Evolutionary conservation across 2,888 invertebrate genomes (phyloP), one percentile per base, ranked within the genome.

Genomic region (Allolobophora icterica): DNA sequence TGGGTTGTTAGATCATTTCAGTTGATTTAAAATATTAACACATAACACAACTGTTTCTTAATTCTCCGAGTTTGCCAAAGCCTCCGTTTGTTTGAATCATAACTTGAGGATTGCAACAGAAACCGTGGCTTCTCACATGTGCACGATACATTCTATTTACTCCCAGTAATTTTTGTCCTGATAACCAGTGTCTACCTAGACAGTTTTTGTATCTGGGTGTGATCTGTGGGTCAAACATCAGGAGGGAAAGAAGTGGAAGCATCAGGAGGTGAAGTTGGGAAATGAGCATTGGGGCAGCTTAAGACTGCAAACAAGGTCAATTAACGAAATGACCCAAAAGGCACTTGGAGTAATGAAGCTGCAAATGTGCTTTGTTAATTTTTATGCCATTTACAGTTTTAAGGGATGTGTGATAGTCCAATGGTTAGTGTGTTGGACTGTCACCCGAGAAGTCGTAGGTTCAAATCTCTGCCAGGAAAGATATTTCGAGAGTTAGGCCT

Each of bases 1-100:
- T 71, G 71, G 71, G 71, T 71, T 71, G 71, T 71, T 71, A 71
- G 71, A 71, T 71, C n/a, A 71, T n/a, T 71, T 71, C 71, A 71
- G 71, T 71, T 71, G 71, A 71, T 71, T 8, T 52, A n/a, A 30
- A 71, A n/a, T 71, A n/a, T 71, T 71, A 71, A 71, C 71, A 52
- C 52, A 52, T 71, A 71, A 71, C 71, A 52, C 52, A 52, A 24
- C 24, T 52, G 24, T 24, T 52, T 52, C 24, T 52, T 52, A 52
- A 24, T 52, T 52, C 24, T 52, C 52, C 24, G 4, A 52, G 24
- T 24, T 24, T 52, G 52, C 24, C 30, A 71, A 71, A n/a, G n/a
- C n/a, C 30, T 71, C 71, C 0, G n/a, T 71, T 30, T 71, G 71
- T 71, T n/a, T 71, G 30, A 30, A 71, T n/a, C 71, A 11, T 71